Evolutionary conservation across 1,140 invertebrate species (phyloP).

Genomic region (Trypoxylus dichotomus): DNA sequence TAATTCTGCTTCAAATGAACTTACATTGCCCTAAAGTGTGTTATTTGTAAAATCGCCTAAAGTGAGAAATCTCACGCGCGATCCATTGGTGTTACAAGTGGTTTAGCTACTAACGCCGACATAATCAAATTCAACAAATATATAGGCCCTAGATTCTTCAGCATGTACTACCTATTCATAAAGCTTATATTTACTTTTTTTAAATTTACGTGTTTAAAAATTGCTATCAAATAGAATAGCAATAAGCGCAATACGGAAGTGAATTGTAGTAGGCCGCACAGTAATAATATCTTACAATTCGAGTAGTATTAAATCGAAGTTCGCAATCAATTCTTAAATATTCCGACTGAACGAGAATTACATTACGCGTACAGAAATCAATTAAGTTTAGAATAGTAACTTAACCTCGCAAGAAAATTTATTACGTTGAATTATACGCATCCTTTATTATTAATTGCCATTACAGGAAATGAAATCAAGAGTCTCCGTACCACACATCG

Average conservation of each 20-base stretch:
- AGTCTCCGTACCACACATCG: not conserved
- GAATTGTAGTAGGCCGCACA: too few relatives aligned
- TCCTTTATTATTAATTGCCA: not conserved
- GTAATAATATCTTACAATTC: too few relatives aligned
- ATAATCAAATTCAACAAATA: too few relatives aligned
- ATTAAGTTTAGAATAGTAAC: not conserved
- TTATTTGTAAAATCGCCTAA: not conserved
- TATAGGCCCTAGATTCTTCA: too few relatives aligned
- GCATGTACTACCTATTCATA: too few relatives aligned
- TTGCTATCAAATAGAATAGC: too few relatives aligned
- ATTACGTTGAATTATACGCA: conserved; percentile 12
- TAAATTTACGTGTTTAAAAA: too few relatives aligned
- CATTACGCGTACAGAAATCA: not conserved
- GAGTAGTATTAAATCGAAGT: not conserved
- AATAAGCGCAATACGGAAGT: too few relatives aligned
- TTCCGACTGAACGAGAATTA: not conserved
- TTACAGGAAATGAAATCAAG: conserved; percentile 8
- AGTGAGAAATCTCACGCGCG: not conserved
- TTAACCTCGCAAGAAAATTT: not conserved
- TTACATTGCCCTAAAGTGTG: not conserved
- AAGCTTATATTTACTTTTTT: too few relatives aligned
- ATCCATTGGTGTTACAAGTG: not conserved
- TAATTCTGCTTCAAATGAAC: not conserved
- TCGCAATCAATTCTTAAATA: not conserved
- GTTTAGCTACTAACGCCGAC: too few relatives aligned